Conservation (phyloP, 2,888 invertebrate species). For the Cataglyphis livida region DNA sequence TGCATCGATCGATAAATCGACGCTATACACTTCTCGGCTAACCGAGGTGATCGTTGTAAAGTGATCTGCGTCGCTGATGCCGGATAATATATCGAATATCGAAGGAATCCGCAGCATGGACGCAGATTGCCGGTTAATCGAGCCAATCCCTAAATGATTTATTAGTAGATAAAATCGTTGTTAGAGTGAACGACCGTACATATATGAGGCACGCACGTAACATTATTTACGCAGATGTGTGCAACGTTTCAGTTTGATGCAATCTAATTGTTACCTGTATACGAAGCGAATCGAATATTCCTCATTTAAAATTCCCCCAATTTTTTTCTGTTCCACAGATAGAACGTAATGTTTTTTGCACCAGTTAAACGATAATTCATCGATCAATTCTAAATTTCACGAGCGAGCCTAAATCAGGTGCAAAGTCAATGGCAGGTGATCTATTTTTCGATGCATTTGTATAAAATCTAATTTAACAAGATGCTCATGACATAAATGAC, state of each 20-base stretch:
- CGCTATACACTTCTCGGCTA: neutral
- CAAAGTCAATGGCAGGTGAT: constrained; percentile 30
- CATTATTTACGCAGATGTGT: constrained; percentile 71
- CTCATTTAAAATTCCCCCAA: constrained; percentile 27
- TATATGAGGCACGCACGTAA: constrained; percentile 63
- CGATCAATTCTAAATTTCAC: constrained; percentile 29
- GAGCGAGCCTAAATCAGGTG: constrained; percentile 11
- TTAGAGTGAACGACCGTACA: constrained; percentile 43
- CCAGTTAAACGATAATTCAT: constrained; percentile 48
- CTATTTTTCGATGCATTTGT: constrained; percentile 6
- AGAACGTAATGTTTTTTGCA: constrained; percentile 45
- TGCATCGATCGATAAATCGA: constrained; percentile 32
- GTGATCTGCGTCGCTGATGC: constrained; percentile 28
- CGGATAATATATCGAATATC: constrained; percentile 56
- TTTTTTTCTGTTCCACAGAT: constrained; percentile 12
- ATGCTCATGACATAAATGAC: neutral
- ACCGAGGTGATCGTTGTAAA: constrained; percentile 51
- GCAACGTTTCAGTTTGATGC: constrained; percentile 72
- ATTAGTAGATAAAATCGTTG: constrained; percentile 75
- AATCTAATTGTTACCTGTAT: constrained; percentile 69
- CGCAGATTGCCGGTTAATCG: constrained; percentile 72
- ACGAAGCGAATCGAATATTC: constrained; percentile 41
- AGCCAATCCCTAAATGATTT: constrained; percentile 73
- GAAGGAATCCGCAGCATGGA: constrained; percentile 65
- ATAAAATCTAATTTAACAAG: constrained; percentile 33